Percentiles rank a stretch among this genome's conserved stretches.
Conservation (phyloP, 2,113 vertebrate species). For the Syngnathus floridae region DNA sequence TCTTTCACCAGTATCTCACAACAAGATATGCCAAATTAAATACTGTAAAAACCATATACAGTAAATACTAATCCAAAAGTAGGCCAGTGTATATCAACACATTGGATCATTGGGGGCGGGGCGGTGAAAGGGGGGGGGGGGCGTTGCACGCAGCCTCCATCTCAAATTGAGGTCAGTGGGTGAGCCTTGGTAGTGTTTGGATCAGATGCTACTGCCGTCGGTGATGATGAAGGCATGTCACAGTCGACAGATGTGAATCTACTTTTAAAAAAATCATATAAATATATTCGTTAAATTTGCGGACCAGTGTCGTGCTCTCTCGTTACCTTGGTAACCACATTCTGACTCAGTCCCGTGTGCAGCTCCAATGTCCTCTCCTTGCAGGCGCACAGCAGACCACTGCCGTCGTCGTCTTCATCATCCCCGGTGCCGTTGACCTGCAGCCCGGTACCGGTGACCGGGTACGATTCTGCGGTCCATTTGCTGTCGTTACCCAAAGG, state of each 20-base stretch:
- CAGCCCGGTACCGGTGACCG: slow-evolving; percentile 37
- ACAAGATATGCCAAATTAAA: no score
- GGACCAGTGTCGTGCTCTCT: slow-evolving; percentile 28
- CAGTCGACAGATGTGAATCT: background rate
- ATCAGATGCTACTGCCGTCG: slow-evolving; percentile 1
- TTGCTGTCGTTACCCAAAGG: slow-evolving; percentile 60
- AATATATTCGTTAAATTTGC: background rate
- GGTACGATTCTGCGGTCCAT: slow-evolving; percentile 58
- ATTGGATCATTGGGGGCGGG: no score
- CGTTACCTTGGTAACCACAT: slow-evolving; percentile 96
- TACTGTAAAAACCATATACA: no score
- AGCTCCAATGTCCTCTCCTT: slow-evolving; percentile 82
- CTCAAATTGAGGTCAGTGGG: slow-evolving; percentile 52
- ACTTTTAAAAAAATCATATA: no score
- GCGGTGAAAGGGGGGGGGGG: no score
- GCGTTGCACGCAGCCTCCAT: background rate
- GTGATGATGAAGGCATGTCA: slow-evolving; percentile 18
- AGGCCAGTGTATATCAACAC: no score
- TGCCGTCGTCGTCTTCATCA: slow-evolving; percentile 33
- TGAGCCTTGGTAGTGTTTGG: slow-evolving; percentile 20
- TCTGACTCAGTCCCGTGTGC: slow-evolving; percentile 85
- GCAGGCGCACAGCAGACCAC: slow-evolving; percentile 75
- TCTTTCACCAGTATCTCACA: no score
- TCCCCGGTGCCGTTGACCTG: slow-evolving; percentile 29
- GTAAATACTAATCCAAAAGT: no score